These are phyloP conservation scores for Tricholauxania praeusta DNA, from an alignment of 2,888 invertebrate genomes.

Conservation along the genomic window DNA sequence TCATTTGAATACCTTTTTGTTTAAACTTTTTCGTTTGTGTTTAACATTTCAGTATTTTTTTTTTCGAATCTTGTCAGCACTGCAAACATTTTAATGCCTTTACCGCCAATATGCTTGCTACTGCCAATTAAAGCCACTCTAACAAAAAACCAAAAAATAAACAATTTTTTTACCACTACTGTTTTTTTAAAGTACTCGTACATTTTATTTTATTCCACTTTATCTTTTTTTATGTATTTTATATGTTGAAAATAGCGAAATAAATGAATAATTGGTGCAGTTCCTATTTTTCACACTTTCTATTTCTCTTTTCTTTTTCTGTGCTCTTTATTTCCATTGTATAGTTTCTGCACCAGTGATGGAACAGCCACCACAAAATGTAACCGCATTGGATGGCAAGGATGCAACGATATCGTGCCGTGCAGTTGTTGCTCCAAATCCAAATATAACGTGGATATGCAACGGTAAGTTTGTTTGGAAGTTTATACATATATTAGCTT, in stretches of 20 bases:
- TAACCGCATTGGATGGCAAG: slow-evolving; percentile 92
- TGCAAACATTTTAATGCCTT: slow-evolving; percentile 39
- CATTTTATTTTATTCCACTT: slow-evolving; percentile 17
- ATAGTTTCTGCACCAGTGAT: slow-evolving; percentile 89
- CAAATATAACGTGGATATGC: slow-evolving; percentile 92
- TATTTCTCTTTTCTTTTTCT: neutral
- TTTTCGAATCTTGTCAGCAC: slow-evolving; percentile 5
- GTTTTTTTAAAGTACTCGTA: neutral
- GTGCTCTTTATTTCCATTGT: slow-evolving; percentile 50
- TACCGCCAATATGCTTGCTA: slow-evolving; percentile 23
- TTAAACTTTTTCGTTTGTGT: too few species aligned
- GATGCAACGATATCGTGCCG: slow-evolving; percentile 90
- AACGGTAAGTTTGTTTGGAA: slow-evolving; percentile 78
- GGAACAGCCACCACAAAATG: slow-evolving; percentile 85
- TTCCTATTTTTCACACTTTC: slow-evolving; percentile 10
- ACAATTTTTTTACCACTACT: neutral
- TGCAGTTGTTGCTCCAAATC: slow-evolving; percentile 90
- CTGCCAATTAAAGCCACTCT: slow-evolving; percentile 38
- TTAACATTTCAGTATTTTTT: slow-evolving; percentile 9
- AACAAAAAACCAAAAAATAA: slow-evolving; percentile 19
- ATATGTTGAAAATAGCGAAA: slow-evolving; percentile 19
- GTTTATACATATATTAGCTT: too few species aligned
- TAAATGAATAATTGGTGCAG: slow-evolving; percentile 42
- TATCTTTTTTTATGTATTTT: slow-evolving; percentile 6
- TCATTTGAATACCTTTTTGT: slow-evolving; percentile 14